phyloP scores from a whole-genome alignment of 2,113 vertebrate genomes.

The Hylia prasina region DNA sequence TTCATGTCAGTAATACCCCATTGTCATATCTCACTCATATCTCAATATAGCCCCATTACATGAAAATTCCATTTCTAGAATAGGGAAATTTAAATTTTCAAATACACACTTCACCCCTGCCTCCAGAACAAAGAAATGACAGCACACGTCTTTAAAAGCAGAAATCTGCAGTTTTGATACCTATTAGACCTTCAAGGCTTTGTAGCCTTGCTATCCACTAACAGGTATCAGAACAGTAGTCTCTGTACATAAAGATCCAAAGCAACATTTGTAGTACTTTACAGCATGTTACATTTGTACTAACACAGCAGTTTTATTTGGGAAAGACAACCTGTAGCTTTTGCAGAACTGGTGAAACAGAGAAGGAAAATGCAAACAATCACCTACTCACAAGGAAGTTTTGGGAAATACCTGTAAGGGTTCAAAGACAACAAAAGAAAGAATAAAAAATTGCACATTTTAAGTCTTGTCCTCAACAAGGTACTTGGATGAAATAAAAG shows the following conservation, averaged over 20 bases:
- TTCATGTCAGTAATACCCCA: background rate
- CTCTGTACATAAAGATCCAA: background rate
- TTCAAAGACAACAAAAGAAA: background rate
- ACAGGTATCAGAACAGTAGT: background rate
- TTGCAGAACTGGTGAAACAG: background rate
- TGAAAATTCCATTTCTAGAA: background rate
- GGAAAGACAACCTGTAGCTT: background rate
- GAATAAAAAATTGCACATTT: background rate
- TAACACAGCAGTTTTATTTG: background rate
- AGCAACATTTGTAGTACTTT: background rate
- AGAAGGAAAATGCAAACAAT: background rate
- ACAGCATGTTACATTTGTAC: background rate
- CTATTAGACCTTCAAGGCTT: background rate
- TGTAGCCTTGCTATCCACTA: background rate
- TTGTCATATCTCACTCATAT: background rate
- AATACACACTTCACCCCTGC: rapidly evolving
- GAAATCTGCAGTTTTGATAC: background rate
- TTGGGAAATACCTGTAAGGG: background rate
- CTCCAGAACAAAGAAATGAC: background rate
- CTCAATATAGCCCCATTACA: background rate
- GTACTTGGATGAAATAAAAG: background rate
- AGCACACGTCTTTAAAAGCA: background rate
- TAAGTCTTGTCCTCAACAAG: background rate
- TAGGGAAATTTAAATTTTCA: background rate
- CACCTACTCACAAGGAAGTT: background rate